Conservation (phyloP, 2,888 invertebrate species). For the Torymus aiolomorphi region DNA sequence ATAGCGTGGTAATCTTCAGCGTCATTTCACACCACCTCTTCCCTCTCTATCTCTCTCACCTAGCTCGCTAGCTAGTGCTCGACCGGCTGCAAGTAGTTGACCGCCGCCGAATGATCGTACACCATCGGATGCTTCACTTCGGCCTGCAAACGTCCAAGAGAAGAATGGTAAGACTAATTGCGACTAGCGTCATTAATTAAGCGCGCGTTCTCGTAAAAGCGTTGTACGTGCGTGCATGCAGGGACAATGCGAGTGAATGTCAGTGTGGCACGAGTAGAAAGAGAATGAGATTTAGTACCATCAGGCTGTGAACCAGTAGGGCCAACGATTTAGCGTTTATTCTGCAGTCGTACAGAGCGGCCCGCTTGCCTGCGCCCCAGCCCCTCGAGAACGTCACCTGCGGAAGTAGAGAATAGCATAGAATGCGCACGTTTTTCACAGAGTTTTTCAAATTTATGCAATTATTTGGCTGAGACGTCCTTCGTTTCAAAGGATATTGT, state of each 20-base stretch:
- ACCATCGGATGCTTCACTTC: constrained; percentile 53
- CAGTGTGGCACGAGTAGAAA: too few species aligned
- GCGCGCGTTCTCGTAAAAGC: too few species aligned
- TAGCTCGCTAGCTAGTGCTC: constrained; percentile 11
- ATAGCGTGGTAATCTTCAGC: constrained; percentile 1
- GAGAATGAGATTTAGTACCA: not conserved
- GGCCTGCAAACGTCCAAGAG: constrained; percentile 48
- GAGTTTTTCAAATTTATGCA: too few species aligned
- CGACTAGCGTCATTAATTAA: too few species aligned
- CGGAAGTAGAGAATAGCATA: not conserved
- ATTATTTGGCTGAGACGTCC: too few species aligned
- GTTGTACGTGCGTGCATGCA: too few species aligned
- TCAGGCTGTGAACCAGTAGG: constrained; percentile 39
- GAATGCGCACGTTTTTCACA: not conserved
- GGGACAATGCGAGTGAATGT: too few species aligned
- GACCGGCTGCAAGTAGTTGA: constrained; percentile 46
- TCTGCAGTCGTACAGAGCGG: constrained; percentile 46
- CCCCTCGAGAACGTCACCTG: constrained; percentile 60
- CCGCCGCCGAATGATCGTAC: constrained; percentile 49
- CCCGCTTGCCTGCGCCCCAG: constrained; percentile 61
- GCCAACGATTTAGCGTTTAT: constrained; percentile 51
- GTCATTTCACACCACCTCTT: not conserved
- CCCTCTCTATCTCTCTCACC: too few species aligned
- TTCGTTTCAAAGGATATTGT: not conserved
- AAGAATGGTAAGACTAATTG: not conserved